A percentile compares a stretch with the other conserved stretches of the same genome.
phyloP scores from a whole-genome alignment of 1,140 invertebrate species.

The Callitettix versicolor region DNA sequence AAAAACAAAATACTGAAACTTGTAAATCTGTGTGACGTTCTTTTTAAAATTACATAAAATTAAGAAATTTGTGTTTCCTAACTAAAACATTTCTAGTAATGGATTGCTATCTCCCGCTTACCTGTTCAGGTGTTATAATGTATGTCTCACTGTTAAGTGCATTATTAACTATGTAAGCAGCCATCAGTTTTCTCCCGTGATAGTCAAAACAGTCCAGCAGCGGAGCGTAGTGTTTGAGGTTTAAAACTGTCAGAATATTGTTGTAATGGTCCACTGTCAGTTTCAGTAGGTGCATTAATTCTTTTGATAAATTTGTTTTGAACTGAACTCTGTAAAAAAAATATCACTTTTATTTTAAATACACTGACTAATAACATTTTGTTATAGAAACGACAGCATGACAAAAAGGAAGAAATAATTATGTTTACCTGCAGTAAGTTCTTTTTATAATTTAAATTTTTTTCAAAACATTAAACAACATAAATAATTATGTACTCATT shows the following conservation, averaged over 20 bases:
- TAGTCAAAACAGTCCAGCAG: slow-evolving; percentile 85
- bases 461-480: too few relatives aligned
- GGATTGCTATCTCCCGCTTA: too few relatives aligned
- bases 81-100: too few relatives aligned
- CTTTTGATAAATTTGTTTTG: slow-evolving; percentile 75
- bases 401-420: too few relatives aligned
- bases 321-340: slow-evolving; percentile 48
- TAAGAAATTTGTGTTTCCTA: too few relatives aligned
- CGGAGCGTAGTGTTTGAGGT: slow-evolving; percentile 72
- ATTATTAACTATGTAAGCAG: slow-evolving; percentile 78
- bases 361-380: too few relatives aligned
- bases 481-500: too few relatives aligned
- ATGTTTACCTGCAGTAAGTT: too few relatives aligned
- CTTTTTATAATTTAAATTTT: too few relatives aligned
- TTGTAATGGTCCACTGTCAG: slow-evolving; percentile 93
- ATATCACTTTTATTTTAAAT: too few relatives aligned
- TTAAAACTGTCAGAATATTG: slow-evolving; percentile 76
- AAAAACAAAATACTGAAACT: neutral
- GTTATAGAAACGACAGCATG: too few relatives aligned
- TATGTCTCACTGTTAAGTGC: slow-evolving; percentile 79
- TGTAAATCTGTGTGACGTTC: neutral
- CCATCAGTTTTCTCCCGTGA: slow-evolving; percentile 74
- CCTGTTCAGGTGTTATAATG: slow-evolving; percentile 78
- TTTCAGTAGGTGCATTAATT: slow-evolving; percentile 84
- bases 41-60: neutral